A percentile compares a stretch with the other conserved stretches of the same genome.
Conservation (phyloP, 2,113 vertebrate genomes). For the Bucco capensis region DNA sequence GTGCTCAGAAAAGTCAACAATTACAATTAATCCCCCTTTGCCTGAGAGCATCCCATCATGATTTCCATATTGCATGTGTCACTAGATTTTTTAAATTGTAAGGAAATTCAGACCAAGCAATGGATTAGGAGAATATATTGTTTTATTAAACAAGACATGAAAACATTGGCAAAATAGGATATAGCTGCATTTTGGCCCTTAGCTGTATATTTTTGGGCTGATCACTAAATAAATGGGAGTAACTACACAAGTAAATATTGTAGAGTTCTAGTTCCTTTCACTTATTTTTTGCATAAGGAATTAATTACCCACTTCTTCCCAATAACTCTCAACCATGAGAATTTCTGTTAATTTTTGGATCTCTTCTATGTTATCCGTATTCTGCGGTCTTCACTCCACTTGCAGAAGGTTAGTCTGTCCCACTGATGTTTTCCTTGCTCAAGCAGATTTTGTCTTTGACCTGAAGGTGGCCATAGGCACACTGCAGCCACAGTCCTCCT, state of each 20-base stretch:
- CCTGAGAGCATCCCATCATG: constrained; percentile 2
- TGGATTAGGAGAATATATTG: background rate
- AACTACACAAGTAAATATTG: background rate
- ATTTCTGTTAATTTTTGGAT: background rate
- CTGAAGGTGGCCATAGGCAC: background rate
- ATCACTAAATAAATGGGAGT: background rate
- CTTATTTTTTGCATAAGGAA: background rate
- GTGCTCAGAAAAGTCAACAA: constrained; percentile 50
- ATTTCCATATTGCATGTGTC: constrained; percentile 8
- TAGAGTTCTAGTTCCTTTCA: background rate
- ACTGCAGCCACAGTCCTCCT: background rate
- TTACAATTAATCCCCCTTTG: constrained; percentile 51
- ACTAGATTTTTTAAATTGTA: background rate
- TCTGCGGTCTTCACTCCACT: background rate
- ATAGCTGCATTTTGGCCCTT: background rate
- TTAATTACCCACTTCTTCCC: background rate
- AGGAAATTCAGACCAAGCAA: background rate
- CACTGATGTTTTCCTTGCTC: background rate
- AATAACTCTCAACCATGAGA: background rate
- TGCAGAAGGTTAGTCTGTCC: background rate
- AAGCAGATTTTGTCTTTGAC: background rate
- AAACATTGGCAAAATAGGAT: background rate
- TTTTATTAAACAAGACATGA: background rate
- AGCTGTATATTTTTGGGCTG: background rate
- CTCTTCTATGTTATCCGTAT: background rate